Evolutionary conservation across 1,140 invertebrate genomes (phyloP).

Genomic region (Alviniconcha marisindica): DNA sequence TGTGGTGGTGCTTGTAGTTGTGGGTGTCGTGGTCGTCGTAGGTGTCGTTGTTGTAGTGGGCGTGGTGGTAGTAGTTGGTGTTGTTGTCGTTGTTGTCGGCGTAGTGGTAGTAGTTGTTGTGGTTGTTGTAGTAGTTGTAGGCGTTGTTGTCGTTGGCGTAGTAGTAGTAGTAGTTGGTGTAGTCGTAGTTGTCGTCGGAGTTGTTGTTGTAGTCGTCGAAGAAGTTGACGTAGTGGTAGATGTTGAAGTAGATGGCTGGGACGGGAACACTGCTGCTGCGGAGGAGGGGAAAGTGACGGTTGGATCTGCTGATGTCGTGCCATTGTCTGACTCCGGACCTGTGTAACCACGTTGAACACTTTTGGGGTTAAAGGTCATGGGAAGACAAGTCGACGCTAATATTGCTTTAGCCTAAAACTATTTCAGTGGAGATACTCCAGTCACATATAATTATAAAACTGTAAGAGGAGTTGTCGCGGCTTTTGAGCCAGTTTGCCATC

Average conservation of each 20-base stretch:
- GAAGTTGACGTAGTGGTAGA: background rate
- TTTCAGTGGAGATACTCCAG: too few relatives aligned
- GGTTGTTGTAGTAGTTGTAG: background rate
- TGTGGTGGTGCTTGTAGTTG: slow-evolving; percentile 24
- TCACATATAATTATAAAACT: too few relatives aligned
- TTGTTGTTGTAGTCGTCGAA: background rate
- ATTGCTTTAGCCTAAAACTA: too few relatives aligned
- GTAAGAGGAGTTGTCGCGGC: too few relatives aligned
- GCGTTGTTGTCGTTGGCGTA: background rate
- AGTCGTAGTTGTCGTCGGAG: background rate
- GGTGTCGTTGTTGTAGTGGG: background rate
- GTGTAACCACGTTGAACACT: too few relatives aligned
- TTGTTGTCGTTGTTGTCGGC: background rate
- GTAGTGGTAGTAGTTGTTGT: background rate
- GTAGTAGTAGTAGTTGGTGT: background rate
- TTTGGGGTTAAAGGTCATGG: too few relatives aligned
- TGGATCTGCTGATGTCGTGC: background rate
- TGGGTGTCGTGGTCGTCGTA: background rate
- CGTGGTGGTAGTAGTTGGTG: background rate
- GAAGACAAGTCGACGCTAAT: too few relatives aligned
- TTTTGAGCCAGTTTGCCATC: too few relatives aligned
- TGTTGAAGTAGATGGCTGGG: background rate
- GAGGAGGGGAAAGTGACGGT: background rate
- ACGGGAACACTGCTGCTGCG: too few relatives aligned
- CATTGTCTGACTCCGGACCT: background rate